phyloP scores from a whole-genome alignment of 2,113 vertebrate genomes.

The Oreochromis aureus region DNA sequence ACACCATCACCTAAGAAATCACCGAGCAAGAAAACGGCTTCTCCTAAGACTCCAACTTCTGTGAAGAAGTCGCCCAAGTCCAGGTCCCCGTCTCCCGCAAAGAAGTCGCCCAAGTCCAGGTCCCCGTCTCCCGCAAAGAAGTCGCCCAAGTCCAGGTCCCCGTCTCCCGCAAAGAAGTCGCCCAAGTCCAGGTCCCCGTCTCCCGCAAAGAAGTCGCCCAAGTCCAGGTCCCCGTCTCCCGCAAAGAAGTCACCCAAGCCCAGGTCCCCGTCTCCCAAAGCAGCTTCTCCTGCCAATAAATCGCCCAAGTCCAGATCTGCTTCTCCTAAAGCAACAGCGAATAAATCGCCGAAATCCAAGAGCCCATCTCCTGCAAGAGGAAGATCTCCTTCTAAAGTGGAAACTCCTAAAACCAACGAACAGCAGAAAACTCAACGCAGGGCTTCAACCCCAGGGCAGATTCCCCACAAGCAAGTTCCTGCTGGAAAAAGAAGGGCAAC shows the following conservation, averaged over 20 bases:
- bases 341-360: neutral
- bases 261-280: neutral
- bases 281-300: neutral
- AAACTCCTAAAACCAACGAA: neutral
- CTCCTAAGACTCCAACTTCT: slow-evolving; percentile 13
- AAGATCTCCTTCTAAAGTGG: neutral
- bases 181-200: neutral
- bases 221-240: neutral
- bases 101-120: neutral
- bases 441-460: neutral
- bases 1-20: slow-evolving; percentile 32
- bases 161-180: neutral
- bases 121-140: slow-evolving; percentile 9
- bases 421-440: neutral
- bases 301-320: neutral
- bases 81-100: neutral
- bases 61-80: neutral
- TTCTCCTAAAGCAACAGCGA: neutral
- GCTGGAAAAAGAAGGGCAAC: neutral
- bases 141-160: neutral
- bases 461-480: neutral
- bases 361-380: neutral
- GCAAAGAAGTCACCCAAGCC: neutral
- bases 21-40: neutral
- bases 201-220: neutral